Percentiles rank a stretch among this genome's conserved stretches.
Conservation (phyloP, 2,888 invertebrate genomes). For the Galeruca laticollis region DNA sequence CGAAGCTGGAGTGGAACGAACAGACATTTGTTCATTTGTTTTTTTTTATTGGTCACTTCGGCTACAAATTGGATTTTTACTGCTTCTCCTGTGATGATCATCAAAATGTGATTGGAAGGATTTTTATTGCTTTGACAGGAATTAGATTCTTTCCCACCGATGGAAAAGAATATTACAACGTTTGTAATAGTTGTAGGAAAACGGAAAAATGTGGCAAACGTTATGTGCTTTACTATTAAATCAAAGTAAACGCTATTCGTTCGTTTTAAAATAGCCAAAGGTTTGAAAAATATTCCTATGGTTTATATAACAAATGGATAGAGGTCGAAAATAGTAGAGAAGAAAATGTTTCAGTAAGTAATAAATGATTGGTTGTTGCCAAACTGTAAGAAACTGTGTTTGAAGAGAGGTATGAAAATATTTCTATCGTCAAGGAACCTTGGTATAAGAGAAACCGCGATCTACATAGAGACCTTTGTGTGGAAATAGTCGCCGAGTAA, state of each 20-base stretch:
- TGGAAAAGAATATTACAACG: not conserved
- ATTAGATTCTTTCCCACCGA: constrained; percentile 14
- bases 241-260: not conserved
- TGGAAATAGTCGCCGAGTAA: no score
- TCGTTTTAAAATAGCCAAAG: no score
- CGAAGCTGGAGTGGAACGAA: not conserved
- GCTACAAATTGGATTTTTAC: constrained; percentile 37
- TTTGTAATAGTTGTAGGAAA: not conserved
- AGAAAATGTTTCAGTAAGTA: not conserved
- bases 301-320: no score
- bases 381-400: no score
- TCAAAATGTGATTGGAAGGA: constrained; percentile 28
- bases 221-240: not conserved
- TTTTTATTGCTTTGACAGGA: constrained; percentile 21
- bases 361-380: no score
- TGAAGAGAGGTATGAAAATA: no score
- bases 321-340: not conserved
- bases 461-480: no score
- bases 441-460: no score
- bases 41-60: constrained; percentile 31
- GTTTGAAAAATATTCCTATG: no score
- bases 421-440: no score
- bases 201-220: not conserved
- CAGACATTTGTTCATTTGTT: not conserved
- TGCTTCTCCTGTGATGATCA: constrained; percentile 24